Percentiles rank a stretch among this genome's conserved stretches.
Conservation (phyloP, 1,140 invertebrate genomes). For the Bradynema listronoti region DNA sequence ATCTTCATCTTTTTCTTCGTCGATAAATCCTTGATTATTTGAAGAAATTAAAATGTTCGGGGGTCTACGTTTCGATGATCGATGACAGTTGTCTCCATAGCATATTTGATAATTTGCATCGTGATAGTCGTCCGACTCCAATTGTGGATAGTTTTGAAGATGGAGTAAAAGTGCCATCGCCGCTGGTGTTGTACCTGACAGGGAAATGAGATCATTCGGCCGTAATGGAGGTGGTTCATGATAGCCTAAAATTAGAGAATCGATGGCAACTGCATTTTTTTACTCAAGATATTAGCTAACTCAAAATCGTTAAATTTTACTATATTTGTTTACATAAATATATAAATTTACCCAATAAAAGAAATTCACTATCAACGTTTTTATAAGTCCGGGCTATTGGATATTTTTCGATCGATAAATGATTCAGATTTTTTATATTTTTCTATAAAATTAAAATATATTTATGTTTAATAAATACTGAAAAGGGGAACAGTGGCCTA, state of each 20-base stretch:
- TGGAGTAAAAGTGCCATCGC: not conserved
- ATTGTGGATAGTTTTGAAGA: not conserved
- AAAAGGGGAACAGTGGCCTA: too few relatives aligned
- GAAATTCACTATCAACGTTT: slow-evolving; percentile 31
- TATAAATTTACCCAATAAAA: slow-evolving; percentile 28
- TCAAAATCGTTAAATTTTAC: not conserved
- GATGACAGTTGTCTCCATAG: too few relatives aligned
- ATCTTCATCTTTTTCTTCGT: not conserved
- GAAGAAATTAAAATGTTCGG: not conserved
- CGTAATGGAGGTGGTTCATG: slow-evolving; percentile 20
- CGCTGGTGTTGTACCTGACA: not conserved
- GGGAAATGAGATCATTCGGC: not conserved
- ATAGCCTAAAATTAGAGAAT: slow-evolving; percentile 12
- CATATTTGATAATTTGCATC: too few relatives aligned
- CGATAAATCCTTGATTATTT: not conserved
- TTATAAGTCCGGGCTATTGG: too few relatives aligned
- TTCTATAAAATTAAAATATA: too few relatives aligned
- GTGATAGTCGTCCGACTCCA: not conserved
- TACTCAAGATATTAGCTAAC: too few relatives aligned
- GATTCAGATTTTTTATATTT: too few relatives aligned
- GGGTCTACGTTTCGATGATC: too few relatives aligned
- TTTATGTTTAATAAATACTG: too few relatives aligned
- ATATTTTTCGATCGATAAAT: too few relatives aligned
- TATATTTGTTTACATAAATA: not conserved
- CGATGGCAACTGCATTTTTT: too few relatives aligned